Percentiles rank a stretch among this genome's conserved stretches.
phyloP scores from a whole-genome alignment of 2,113 vertebrate genomes.

The Notarius lentiginosus region DNA sequence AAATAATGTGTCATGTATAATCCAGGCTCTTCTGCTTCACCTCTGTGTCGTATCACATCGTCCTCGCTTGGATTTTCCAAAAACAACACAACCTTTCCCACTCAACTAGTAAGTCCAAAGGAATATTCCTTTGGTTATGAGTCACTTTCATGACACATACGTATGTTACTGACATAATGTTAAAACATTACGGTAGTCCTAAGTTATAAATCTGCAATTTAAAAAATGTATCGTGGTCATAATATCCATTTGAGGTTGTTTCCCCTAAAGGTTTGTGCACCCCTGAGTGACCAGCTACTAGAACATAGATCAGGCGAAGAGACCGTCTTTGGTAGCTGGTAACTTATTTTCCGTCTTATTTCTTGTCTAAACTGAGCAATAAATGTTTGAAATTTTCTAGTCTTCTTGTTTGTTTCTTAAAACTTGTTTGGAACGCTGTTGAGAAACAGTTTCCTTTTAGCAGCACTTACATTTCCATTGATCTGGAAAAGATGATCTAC shows the following conservation, averaged over 20 bases:
- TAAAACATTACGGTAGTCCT: neutral
- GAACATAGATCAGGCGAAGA: neutral
- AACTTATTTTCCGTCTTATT: neutral
- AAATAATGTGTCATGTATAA: neutral
- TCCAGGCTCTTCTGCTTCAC: neutral
- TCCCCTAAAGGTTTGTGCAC: neutral
- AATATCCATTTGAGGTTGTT: neutral
- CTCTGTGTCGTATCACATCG: neutral
- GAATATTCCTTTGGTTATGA: neutral
- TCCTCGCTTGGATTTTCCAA: neutral
- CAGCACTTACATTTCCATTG: neutral
- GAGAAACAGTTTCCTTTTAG: neutral
- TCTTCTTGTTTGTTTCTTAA: neutral
- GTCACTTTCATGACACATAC: neutral
- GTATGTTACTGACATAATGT: neutral
- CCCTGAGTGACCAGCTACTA: neutral
- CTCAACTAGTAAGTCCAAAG: neutral
- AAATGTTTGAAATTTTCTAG: neutral
- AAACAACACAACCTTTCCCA: neutral
- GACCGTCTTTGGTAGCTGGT: neutral
- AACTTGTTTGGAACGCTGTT: neutral
- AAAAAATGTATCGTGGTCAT: neutral
- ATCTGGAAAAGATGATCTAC: neutral
- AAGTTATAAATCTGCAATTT: neutral
- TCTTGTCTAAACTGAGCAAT: neutral